A percentile compares a stretch with the other conserved stretches of the same genome.
phyloP scores from a whole-genome alignment of 92 coral and sea anemone genomes.

The Zoanthus gigantus region DNA sequence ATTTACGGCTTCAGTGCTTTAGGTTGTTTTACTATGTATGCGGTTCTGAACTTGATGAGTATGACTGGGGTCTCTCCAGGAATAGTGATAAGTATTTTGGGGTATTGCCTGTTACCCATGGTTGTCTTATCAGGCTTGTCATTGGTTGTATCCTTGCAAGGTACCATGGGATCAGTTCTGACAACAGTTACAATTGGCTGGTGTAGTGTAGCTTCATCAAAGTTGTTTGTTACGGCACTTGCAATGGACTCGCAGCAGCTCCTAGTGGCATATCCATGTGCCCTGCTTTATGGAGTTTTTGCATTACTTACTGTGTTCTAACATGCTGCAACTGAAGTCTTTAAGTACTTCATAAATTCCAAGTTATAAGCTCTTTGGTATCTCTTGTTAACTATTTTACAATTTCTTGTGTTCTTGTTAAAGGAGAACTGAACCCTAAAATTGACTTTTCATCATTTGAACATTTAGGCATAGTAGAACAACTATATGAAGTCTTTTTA shows the following conservation, averaged over 20 bases:
- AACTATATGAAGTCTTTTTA: too few relatives aligned
- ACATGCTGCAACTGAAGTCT: background rate
- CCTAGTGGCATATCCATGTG: slow-evolving; percentile 98
- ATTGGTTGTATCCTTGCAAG: slow-evolving; percentile 84
- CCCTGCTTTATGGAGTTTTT: slow-evolving; percentile 93
- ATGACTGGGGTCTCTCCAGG: slow-evolving; percentile 95
- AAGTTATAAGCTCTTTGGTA: too few relatives aligned
- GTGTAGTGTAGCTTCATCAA: slow-evolving; percentile 97
- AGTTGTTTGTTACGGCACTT: slow-evolving; percentile 91
- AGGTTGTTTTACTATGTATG: slow-evolving; percentile 91
- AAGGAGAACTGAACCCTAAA: too few relatives aligned
- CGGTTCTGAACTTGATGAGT: slow-evolving; percentile 95
- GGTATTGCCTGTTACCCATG: slow-evolving; percentile 96
- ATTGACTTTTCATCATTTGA: too few relatives aligned
- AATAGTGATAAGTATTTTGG: slow-evolving; percentile 89
- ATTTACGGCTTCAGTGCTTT: slow-evolving; percentile 92
- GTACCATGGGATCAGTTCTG: slow-evolving; percentile 77
- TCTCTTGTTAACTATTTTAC: too few relatives aligned
- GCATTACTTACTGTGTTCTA: slow-evolving; percentile 92
- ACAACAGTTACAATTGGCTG: slow-evolving; percentile 89
- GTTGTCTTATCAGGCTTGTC: slow-evolving; percentile 87
- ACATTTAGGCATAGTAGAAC: too few relatives aligned
- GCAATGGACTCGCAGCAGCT: slow-evolving; percentile 98
- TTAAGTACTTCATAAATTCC: too few relatives aligned
- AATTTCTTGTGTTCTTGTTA: too few relatives aligned